Evolutionary conservation across 2,113 vertebrate genomes (phyloP).

Genomic region (Hippocampus mohnikei): DNA sequence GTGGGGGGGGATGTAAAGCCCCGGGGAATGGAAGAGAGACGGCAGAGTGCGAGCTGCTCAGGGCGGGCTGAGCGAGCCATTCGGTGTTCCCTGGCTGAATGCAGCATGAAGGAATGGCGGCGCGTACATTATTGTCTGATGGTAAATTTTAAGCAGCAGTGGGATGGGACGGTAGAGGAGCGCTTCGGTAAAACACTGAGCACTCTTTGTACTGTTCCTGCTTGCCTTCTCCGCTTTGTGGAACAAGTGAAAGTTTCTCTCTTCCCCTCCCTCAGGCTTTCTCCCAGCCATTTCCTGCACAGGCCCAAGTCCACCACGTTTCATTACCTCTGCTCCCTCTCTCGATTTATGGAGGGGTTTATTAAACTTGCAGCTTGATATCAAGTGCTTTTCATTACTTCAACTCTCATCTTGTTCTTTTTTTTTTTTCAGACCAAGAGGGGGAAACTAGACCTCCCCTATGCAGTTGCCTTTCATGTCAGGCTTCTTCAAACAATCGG

Average conservation of each 20-base stretch:
- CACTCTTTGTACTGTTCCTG: slow-evolving; percentile 63
- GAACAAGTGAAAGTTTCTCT: slow-evolving; percentile 61
- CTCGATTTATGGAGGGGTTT: slow-evolving; percentile 62
- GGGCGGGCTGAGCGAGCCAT: slow-evolving; percentile 54
- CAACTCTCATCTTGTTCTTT: slow-evolving; percentile 58
- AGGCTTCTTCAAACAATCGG: slow-evolving; percentile 47
- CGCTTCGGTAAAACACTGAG: slow-evolving; percentile 58
- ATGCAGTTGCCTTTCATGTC: slow-evolving; percentile 40
- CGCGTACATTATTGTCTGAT: slow-evolving; percentile 14
- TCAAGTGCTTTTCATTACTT: slow-evolving; percentile 69
- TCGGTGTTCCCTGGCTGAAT: slow-evolving; percentile 46
- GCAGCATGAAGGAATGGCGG: slow-evolving; percentile 32
- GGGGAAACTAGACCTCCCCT: slow-evolving; percentile 22
- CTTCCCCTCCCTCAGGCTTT: slow-evolving; percentile 54
- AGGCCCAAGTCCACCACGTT: slow-evolving; percentile 62
- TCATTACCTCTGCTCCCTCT: slow-evolving; percentile 63
- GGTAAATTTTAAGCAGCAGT: slow-evolving; percentile 43
- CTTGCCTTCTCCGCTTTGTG: slow-evolving; percentile 48
- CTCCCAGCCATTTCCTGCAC: slow-evolving; percentile 73
- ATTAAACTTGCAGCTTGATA: slow-evolving; percentile 64
- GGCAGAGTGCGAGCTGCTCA: slow-evolving; percentile 35
- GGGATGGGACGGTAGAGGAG: slow-evolving; percentile 46
- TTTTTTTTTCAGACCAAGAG: slow-evolving; percentile 56
- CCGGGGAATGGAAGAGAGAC: slow-evolving; percentile 46
- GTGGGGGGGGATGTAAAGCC: slow-evolving; percentile 30